A percentile compares a stretch with the other conserved stretches of the same genome.
Evolutionary conservation across 2,797 vertebrate species (phyloP).

Genomic region (Xiphophorus birchmanni): DNA sequence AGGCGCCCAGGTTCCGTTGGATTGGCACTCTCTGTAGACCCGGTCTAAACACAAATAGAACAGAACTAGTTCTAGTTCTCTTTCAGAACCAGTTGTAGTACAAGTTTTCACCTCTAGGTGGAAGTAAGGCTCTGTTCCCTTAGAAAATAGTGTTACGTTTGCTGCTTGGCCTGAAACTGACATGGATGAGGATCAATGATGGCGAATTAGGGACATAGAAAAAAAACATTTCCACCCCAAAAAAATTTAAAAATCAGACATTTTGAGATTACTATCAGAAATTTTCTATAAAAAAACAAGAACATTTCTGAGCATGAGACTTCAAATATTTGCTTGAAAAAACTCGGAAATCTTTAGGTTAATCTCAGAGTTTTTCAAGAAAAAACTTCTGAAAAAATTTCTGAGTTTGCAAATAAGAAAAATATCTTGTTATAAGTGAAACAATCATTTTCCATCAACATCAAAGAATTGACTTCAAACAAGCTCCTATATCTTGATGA

Average conservation of each 20-base stretch:
- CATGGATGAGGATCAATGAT: background rate
- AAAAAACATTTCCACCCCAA: background rate
- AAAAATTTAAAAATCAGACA: too few relatives aligned
- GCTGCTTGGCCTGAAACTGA: background rate
- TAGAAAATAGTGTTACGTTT: background rate
- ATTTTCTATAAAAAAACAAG: too few relatives aligned
- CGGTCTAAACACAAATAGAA: conserved; percentile 33
- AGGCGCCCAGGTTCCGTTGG: conserved; percentile 89
- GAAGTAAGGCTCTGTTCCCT: background rate
- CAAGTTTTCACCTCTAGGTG: background rate
- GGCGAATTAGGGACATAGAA: background rate
- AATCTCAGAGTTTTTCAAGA: too few relatives aligned
- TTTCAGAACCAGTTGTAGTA: background rate
- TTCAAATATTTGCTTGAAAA: too few relatives aligned
- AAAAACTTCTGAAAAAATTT: too few relatives aligned
- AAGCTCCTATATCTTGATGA: too few relatives aligned
- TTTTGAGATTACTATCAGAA: too few relatives aligned
- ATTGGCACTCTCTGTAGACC: conserved; percentile 90
- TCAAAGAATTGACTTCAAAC: too few relatives aligned
- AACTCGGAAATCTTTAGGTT: too few relatives aligned
- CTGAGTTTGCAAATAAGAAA: too few relatives aligned
- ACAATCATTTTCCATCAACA: too few relatives aligned
- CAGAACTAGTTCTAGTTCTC: background rate
- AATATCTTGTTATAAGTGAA: too few relatives aligned
- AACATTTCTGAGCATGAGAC: background rate